Evolutionary conservation across 2,113 vertebrate species (phyloP).

Genomic region (Thunnus thynnus): DNA sequence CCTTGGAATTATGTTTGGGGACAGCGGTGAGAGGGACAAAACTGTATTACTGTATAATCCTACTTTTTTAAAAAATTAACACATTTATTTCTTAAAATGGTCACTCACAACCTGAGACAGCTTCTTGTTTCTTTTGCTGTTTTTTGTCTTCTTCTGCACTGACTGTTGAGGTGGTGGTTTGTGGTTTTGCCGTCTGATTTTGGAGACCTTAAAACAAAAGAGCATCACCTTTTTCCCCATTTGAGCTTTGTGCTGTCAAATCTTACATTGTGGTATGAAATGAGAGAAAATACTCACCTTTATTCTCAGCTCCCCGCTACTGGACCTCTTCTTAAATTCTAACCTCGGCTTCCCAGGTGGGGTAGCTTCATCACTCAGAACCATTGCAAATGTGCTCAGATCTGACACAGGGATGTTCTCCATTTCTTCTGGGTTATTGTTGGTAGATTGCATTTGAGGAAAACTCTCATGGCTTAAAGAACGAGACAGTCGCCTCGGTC

Average conservation of each 20-base stretch:
- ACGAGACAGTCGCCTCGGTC: constrained; percentile 9
- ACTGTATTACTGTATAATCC: not conserved
- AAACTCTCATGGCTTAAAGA: not conserved
- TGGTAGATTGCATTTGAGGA: not conserved
- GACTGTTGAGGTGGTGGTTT: not conserved
- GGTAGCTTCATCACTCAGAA: not conserved
- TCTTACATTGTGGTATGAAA: not conserved
- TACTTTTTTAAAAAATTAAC: not conserved
- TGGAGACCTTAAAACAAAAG: constrained; percentile 19
- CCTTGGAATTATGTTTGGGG: constrained; percentile 35
- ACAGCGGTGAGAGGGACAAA: not conserved
- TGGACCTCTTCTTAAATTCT: not conserved
- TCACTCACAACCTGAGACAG: not conserved
- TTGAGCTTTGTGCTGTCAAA: not conserved
- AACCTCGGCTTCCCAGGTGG: not conserved
- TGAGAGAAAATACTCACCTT: constrained; percentile 21
- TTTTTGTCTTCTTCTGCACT: not conserved
- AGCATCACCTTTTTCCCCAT: not conserved
- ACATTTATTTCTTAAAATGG: not conserved
- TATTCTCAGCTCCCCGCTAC: not conserved
- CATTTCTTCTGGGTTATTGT: not conserved
- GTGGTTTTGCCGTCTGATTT: not conserved
- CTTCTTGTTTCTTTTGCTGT: not conserved
- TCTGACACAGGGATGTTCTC: not conserved
- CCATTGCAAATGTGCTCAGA: not conserved